Evolutionary conservation across 2,888 invertebrate species (phyloP).

Genomic region (Cephus spinipes): DNA sequence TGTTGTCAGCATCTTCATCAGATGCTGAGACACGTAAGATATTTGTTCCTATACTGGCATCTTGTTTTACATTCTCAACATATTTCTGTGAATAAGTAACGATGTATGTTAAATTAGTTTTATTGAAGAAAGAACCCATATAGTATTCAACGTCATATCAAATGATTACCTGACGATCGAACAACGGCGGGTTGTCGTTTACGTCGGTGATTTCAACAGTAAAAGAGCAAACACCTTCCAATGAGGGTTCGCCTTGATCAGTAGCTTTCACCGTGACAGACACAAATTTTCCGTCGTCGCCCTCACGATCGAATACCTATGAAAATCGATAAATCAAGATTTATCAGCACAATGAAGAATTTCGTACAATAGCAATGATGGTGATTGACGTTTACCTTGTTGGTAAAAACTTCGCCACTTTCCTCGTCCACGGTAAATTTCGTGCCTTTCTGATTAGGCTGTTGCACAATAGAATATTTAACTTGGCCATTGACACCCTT

Average conservation of each 20-base stretch:
- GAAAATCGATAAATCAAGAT: constrained; percentile 16
- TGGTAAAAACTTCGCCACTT: constrained; percentile 94
- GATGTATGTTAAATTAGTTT: constrained; percentile 9
- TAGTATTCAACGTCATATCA: constrained; percentile 32
- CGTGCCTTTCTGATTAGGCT: constrained; percentile 93
- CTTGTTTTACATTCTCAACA: constrained; percentile 96
- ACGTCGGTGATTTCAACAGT: constrained; percentile 98
- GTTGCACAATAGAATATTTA: constrained; percentile 96
- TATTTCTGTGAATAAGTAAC: constrained; percentile 81
- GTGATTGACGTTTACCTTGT: constrained; percentile 72
- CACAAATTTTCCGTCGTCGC: constrained; percentile 96
- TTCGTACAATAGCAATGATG: not conserved
- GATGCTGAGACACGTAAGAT: constrained; percentile 95
- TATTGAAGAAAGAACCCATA: constrained; percentile 1
- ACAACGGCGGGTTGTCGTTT: constrained; percentile 96
- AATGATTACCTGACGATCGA: constrained; percentile 87
- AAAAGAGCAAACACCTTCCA: constrained; percentile 98
- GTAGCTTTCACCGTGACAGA: constrained; percentile 98
- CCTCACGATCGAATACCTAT: constrained; percentile 93
- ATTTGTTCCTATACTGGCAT: constrained; percentile 94
- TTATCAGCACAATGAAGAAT: not conserved
- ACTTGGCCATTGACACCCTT: constrained; percentile 96
- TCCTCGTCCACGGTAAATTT: constrained; percentile 96
- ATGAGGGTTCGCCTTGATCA: constrained; percentile 97
- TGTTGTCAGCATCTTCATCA: constrained; percentile 97